Evolutionary conservation across 2,888 invertebrate genomes (phyloP).

Genomic region (Sinopyrophorus schimmeli): DNA sequence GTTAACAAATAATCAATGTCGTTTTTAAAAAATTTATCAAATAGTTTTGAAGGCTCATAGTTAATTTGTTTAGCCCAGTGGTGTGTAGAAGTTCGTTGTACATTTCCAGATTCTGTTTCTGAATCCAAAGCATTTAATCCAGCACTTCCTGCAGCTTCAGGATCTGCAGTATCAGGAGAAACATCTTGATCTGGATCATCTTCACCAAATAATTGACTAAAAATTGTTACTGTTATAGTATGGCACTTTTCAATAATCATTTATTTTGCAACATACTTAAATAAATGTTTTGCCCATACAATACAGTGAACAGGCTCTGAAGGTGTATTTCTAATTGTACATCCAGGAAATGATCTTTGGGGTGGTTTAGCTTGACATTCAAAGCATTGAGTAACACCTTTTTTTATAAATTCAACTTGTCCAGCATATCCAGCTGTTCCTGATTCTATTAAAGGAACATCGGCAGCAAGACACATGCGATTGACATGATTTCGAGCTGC

Average conservation of each 20-base stretch:
- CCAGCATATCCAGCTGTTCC: constrained; percentile 98
- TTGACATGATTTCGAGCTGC: constrained; percentile 98
- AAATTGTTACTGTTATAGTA: constrained; percentile 32
- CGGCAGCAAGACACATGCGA: constrained; percentile 95
- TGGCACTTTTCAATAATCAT: neutral
- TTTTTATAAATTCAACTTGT: constrained; percentile 88
- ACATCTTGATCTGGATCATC: constrained; percentile 97
- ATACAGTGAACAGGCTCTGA: constrained; percentile 99
- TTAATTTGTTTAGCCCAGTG: constrained; percentile 84
- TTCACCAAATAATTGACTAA: constrained; percentile 94
- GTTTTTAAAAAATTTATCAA: constrained; percentile 90
- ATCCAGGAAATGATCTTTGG: constrained; percentile 94
- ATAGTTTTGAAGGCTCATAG: constrained; percentile 84
- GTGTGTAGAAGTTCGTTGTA: constrained; percentile 72
- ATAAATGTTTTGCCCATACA: constrained; percentile 99
- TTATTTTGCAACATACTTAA: constrained; percentile 85
- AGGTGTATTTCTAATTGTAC: constrained; percentile 98
- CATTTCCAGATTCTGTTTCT: constrained; percentile 55
- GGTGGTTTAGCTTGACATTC: constrained; percentile 92
- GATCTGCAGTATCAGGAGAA: constrained; percentile 95
- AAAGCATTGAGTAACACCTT: constrained; percentile 91
- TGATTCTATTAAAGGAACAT: constrained; percentile 93
- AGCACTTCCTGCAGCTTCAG: constrained; percentile 79
- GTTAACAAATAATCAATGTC: constrained; percentile 93
- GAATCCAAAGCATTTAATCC: constrained; percentile 62